Conservation (phyloP, 1,140 invertebrate species). For the Sminthurides bifidus region DNA sequence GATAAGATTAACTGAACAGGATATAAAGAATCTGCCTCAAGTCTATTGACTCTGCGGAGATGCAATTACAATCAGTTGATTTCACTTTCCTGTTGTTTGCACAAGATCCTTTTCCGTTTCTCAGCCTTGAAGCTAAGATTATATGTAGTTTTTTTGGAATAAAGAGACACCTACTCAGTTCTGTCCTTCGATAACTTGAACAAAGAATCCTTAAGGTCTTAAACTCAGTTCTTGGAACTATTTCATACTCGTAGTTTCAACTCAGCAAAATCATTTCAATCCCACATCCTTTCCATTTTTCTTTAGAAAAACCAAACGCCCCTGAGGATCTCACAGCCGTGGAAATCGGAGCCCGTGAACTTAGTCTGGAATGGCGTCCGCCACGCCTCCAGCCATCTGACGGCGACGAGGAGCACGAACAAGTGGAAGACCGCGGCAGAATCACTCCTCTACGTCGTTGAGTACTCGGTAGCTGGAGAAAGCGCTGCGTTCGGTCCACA, state of each 20-base stretch:
- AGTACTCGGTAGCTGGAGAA: slow-evolving; percentile 11
- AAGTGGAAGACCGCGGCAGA: background rate
- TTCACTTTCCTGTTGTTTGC: too few relatives aligned
- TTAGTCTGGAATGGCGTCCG: slow-evolving; percentile 23
- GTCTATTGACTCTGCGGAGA: too few relatives aligned
- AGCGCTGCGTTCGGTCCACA: slow-evolving; percentile 10
- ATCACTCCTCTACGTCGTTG: slow-evolving; percentile 14
- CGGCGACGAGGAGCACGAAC: background rate
- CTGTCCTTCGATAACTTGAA: too few relatives aligned
- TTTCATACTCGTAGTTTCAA: background rate
- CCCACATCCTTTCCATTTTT: background rate
- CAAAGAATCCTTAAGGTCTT: background rate
- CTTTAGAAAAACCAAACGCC: slow-evolving; percentile 19
- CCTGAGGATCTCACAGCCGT: slow-evolving; percentile 9
- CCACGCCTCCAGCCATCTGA: background rate
- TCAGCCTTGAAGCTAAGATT: too few relatives aligned
- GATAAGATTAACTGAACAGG: too few relatives aligned
- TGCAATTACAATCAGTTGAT: too few relatives aligned
- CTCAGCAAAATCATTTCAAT: background rate
- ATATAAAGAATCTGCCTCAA: too few relatives aligned
- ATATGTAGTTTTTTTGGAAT: too few relatives aligned
- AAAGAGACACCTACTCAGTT: too few relatives aligned
- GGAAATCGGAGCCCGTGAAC: slow-evolving; percentile 1
- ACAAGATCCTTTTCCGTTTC: too few relatives aligned
- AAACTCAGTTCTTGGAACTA: background rate